A percentile compares a stretch with the other conserved stretches of the same genome.
Conservation (phyloP, 2,888 invertebrate genomes). For the Cephus runcator region DNA sequence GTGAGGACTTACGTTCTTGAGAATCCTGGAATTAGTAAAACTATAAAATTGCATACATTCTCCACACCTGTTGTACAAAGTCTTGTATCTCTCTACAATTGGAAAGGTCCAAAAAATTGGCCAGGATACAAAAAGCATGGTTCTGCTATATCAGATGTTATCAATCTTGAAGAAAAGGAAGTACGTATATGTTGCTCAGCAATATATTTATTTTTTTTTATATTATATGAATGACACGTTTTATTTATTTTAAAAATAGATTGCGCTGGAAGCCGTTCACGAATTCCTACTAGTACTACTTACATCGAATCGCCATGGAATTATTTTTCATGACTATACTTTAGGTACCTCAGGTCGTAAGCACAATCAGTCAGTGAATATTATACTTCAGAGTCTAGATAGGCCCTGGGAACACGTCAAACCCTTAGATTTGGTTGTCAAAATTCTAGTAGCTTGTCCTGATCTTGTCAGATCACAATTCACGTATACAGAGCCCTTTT, state of each 20-base stretch:
- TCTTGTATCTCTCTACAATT: conserved; percentile 77
- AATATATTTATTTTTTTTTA: background rate
- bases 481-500: conserved; percentile 69
- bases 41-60: conserved; percentile 78
- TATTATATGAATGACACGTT: background rate
- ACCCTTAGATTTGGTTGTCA: conserved; percentile 72
- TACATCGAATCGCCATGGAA: conserved; percentile 80
- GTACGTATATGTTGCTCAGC: conserved; percentile 26
- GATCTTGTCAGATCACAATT: conserved; percentile 76
- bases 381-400: conserved; percentile 74
- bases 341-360: conserved; percentile 72
- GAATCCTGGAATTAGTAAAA: conserved; percentile 75
- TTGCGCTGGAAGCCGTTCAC: conserved; percentile 72
- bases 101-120: conserved; percentile 76
- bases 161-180: conserved; percentile 65
- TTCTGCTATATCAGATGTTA: conserved; percentile 23
- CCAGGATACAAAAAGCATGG: conserved; percentile 55
- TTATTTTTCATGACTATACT: conserved; percentile 78
- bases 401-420: conserved; percentile 77
- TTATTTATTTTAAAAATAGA: conserved; percentile 37
- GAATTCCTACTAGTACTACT: conserved; percentile 79
- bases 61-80: conserved; percentile 75
- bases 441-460: conserved; percentile 76
- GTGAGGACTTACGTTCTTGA: conserved; percentile 77
- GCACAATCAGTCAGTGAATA: conserved; percentile 72